Base-by-base conservation (phyloP, 1,140 invertebrate species). In the Diorhabda carinulata region DNA sequence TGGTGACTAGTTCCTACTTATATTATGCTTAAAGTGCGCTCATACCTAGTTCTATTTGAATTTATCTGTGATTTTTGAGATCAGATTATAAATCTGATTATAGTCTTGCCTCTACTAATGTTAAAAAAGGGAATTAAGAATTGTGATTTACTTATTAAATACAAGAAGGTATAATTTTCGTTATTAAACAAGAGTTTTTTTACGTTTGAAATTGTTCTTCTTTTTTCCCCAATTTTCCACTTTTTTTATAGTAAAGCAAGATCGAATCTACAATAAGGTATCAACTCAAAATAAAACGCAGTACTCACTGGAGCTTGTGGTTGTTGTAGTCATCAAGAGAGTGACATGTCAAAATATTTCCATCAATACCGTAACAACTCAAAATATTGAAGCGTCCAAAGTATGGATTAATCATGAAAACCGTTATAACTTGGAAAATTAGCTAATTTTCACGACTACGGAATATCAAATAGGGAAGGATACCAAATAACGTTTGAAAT, bases 291-390 rank as follows among this genome's bases (percentile, higher is more conserved):
- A 56, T 56, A 56, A 56, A 56, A 56, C 52, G 52, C 52, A 56
- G 52, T 56, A 56, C 52, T 56, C 2, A 56, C 52, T 56, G 52
- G 6, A 56, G 52, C 52, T 56, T 56, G 8, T 61, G 9, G 59
- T 4, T 10, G 2, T 61, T 41, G 9, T 25, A 25, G 25, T 41
- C 40, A 9, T 60, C 5, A 60, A 60, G 59, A 60, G 59, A 60
- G 59, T 61, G 59, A 61, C 59, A 61, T 61, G 59, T 61, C 59
- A 61, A 61, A 61, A 40, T 61, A 61, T 61, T 61, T 61, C 59
- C 10, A 61, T n/a, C 59, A 61, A 61, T 41, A 61, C 59, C 25
- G 59, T 61, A 41, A 61, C 25, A 56, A 61, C 25, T 41, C 25
- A 61, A 61, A 61, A 41, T 61, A 61, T 61, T 41, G 25, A 61